These are phyloP conservation scores for Aplysia californica DNA, from an alignment of 1,140 invertebrate species.

Conservation along the genomic window DNA sequence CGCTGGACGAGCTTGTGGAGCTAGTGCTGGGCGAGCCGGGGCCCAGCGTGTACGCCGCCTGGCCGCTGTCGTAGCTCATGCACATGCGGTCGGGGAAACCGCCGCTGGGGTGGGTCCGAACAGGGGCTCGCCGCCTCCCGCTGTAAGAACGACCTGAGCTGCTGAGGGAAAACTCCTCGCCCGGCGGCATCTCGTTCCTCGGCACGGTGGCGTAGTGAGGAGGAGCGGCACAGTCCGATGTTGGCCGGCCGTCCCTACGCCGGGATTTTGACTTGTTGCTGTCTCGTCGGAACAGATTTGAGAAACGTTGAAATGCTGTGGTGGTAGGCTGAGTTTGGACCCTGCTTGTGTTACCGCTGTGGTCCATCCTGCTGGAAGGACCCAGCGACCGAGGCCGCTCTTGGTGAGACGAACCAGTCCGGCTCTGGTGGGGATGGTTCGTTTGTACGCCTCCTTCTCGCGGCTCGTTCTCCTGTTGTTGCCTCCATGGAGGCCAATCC, in stretches of 20 bases:
- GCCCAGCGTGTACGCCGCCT: not conserved
- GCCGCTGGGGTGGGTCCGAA: not conserved
- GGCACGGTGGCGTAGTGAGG: conserved; percentile 21
- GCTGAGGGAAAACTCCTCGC: not conserved
- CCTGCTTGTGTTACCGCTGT: not conserved
- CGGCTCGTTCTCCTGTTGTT: no score
- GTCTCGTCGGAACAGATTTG: conserved; percentile 18
- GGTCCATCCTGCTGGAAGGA: no score
- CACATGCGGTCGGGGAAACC: conserved; percentile 11
- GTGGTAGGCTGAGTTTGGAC: not conserved
- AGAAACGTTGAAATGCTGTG: conserved; percentile 25
- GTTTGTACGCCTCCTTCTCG: no score
- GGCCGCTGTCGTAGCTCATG: conserved; percentile 10
- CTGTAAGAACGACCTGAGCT: not conserved
- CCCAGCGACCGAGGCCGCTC: not conserved
- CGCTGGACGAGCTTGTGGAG: conserved; percentile 11
- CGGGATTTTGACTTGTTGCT: conserved; percentile 1
- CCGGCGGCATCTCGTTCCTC: not conserved
- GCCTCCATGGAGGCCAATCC: not conserved
- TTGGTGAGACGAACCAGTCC: not conserved
- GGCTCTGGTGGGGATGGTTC: no score
- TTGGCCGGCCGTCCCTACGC: not conserved
- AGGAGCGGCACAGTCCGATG: not conserved
- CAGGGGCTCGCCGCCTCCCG: not conserved
- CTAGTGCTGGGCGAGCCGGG: conserved; percentile 9